Evolutionary conservation across 2,888 invertebrate species (phyloP).

Genomic region (Macropis europaea): DNA sequence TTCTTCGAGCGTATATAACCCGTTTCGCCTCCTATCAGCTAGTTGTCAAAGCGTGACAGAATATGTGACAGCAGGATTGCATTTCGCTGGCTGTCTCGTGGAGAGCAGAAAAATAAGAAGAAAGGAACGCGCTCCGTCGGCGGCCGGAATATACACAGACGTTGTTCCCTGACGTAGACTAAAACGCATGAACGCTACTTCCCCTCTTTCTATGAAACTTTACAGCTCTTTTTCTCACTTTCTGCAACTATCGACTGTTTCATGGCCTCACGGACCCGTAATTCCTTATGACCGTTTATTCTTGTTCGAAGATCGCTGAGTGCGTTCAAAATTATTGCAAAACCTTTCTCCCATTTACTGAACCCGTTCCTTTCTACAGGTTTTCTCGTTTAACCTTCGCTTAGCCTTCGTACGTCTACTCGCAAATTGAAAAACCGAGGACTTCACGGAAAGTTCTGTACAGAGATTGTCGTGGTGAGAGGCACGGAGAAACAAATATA

Average conservation of each 20-base stretch:
- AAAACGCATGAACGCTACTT: slow-evolving; percentile 15
- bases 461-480: too few species aligned
- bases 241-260: slow-evolving; percentile 1
- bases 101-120: slow-evolving; percentile 31
- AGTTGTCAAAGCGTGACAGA: slow-evolving; percentile 49
- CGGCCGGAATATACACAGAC: slow-evolving; percentile 13
- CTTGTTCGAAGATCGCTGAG: not conserved
- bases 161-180: slow-evolving; percentile 28
- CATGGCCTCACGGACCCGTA: not conserved
- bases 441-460: too few species aligned
- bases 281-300: not conserved
- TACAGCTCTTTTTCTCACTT: not conserved
- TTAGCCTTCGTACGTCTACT: too few species aligned
- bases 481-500: too few species aligned
- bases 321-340: not conserved
- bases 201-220: not conserved
- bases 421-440: too few species aligned
- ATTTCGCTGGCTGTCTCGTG: slow-evolving; percentile 36
- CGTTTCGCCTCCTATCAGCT: slow-evolving; percentile 15
- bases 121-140: slow-evolving; percentile 9
- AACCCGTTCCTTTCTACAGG: too few species aligned
- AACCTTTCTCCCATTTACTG: too few species aligned
- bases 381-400: too few species aligned
- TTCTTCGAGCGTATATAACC: slow-evolving; percentile 1
- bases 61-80: slow-evolving; percentile 52